Evolutionary conservation across 2,888 invertebrate genomes (phyloP).

Genomic region (Acrobasis repandana): DNA sequence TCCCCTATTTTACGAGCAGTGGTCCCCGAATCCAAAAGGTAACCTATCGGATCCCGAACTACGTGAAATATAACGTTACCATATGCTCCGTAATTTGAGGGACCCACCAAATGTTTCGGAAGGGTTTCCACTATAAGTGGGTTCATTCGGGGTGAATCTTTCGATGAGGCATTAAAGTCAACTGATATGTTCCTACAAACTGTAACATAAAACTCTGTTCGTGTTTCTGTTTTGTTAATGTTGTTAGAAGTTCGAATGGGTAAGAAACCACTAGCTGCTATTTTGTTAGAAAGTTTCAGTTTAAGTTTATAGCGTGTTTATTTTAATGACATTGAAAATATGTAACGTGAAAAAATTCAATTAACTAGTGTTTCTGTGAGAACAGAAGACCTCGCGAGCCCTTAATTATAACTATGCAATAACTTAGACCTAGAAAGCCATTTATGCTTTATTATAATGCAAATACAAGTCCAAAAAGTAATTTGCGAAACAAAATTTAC

Average conservation of each 20-base stretch:
- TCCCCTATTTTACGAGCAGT: slow-evolving; percentile 70
- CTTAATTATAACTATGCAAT: no score
- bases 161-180: slow-evolving; percentile 28
- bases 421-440: no score
- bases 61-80: slow-evolving; percentile 63
- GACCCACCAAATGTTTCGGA: slow-evolving; percentile 45
- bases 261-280: background rate
- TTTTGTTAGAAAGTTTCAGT: background rate
- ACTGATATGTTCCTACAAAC: slow-evolving; percentile 15
- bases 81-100: slow-evolving; percentile 61
- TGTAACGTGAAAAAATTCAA: no score
- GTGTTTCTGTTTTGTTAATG: background rate
- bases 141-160: slow-evolving; percentile 37
- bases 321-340: no score
- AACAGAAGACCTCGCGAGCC: no score
- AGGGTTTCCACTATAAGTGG: slow-evolving; percentile 33
- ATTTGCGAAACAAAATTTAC: no score
- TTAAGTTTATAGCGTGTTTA: no score
- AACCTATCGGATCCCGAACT: slow-evolving; percentile 60
- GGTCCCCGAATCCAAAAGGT: slow-evolving; percentile 74
- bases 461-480: no score
- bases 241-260: background rate
- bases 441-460: no score
- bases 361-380: no score
- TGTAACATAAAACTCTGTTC: background rate